A percentile compares a stretch with the other conserved stretches of the same genome.
These are phyloP conservation scores for Papilio demoleus DNA, from an alignment of 2,888 invertebrate genomes.

Conservation along the genomic window DNA sequence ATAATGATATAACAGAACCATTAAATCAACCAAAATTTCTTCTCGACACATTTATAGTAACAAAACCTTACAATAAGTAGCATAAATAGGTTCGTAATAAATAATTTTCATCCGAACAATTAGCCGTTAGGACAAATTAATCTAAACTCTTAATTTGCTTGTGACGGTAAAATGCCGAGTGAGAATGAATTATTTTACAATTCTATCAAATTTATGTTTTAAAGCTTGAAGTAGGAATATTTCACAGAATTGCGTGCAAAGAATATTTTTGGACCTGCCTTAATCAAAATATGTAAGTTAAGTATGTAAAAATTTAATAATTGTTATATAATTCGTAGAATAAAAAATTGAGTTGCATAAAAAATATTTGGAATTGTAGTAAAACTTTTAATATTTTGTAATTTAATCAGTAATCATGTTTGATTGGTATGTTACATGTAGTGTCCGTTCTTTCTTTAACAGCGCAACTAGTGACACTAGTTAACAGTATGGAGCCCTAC, in stretches of 20 bases:
- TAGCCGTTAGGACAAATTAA: conserved; percentile 37
- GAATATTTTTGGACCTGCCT: not conserved
- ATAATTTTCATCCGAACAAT: conserved; percentile 33
- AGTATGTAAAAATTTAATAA: not conserved
- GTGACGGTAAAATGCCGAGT: conserved; percentile 35
- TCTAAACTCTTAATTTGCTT: conserved; percentile 38
- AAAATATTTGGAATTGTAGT: too few species aligned
- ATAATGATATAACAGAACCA: not conserved
- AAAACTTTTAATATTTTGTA: too few species aligned
- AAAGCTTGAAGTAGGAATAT: conserved; percentile 29
- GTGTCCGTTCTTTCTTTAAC: too few species aligned
- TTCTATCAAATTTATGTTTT: conserved; percentile 37
- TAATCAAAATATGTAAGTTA: not conserved
- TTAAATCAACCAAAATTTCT: not conserved
- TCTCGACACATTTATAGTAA: not conserved
- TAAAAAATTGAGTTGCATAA: too few species aligned
- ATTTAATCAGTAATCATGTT: too few species aligned
- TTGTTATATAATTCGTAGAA: too few species aligned
- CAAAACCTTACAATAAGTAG: not conserved
- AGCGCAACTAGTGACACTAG: too few species aligned
- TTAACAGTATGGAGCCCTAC: too few species aligned
- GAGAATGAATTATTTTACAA: conserved; percentile 38
- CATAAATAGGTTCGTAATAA: conserved; percentile 21
- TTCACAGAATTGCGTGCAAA: conserved; percentile 34
- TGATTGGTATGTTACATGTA: too few species aligned